phyloP scores from a whole-genome alignment of 37 sponge, comb jelly and placozoan genomes.

The Sycon ciliatum region DNA sequence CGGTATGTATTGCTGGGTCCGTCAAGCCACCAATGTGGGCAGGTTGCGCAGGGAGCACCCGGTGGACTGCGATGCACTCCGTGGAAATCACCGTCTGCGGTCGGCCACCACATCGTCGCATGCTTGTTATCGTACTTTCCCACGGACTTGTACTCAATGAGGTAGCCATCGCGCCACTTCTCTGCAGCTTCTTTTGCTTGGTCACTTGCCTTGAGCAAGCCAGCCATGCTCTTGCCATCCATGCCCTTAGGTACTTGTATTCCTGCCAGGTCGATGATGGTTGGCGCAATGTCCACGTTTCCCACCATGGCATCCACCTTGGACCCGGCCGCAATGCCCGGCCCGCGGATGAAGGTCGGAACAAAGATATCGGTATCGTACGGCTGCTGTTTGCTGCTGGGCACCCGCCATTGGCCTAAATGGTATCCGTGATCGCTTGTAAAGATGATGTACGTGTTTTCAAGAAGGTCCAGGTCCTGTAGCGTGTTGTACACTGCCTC shows the following conservation, averaged over 20 bases:
- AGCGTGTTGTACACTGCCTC: slow-evolving; percentile 10
- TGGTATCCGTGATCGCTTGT: slow-evolving; percentile 81
- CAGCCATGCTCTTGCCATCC: slow-evolving; percentile 68
- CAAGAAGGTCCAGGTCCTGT: slow-evolving; percentile 31
- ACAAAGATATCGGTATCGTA: slow-evolving; percentile 70
- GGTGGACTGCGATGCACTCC: too few relatives aligned
- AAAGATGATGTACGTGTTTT: slow-evolving; percentile 54
- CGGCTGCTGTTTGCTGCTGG: slow-evolving; percentile 65
- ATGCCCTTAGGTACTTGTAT: slow-evolving; percentile 32
- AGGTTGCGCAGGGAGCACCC: too few relatives aligned
- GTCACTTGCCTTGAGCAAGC: too few relatives aligned
- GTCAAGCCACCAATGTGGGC: slow-evolving; percentile 48
- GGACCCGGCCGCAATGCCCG: slow-evolving; percentile 24
- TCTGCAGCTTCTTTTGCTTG: too few relatives aligned
- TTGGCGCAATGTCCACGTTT: slow-evolving; percentile 67
- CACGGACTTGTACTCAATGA: too few relatives aligned
- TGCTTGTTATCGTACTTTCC: too few relatives aligned
- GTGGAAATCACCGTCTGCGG: neutral
- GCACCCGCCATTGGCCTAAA: slow-evolving; percentile 61
- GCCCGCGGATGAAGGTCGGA: slow-evolving; percentile 49
- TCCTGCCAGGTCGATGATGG: slow-evolving; percentile 45
- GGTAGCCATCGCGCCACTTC: too few relatives aligned
- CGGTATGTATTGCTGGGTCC: slow-evolving; percentile 63
- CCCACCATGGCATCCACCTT: slow-evolving; percentile 41
- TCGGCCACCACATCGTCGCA: too few relatives aligned